Percentiles rank a stretch among this genome's conserved stretches.
Evolutionary conservation across 2,113 vertebrate species (phyloP).

Genomic region (Cygnus atratus): DNA sequence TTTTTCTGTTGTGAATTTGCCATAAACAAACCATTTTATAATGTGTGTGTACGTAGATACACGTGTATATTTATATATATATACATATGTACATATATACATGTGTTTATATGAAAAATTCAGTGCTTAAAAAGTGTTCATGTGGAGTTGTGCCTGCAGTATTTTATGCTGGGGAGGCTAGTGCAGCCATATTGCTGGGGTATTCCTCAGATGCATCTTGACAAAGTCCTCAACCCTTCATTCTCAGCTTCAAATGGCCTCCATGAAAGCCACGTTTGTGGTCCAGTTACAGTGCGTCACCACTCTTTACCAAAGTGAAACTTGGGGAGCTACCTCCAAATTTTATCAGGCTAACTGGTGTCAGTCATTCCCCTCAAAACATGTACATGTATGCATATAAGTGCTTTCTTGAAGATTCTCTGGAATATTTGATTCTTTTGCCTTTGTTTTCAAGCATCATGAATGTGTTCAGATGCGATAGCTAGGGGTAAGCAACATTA

Average conservation of each 20-base stretch:
- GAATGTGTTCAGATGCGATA: neutral
- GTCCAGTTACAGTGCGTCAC: neutral
- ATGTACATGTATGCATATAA: accelerated
- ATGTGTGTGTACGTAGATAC: neutral
- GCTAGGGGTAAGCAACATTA: neutral
- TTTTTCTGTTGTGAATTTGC: neutral
- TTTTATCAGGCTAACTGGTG: neutral
- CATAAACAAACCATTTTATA: neutral
- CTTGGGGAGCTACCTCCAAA: neutral
- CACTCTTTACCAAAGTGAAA: neutral
- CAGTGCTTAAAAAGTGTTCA: neutral
- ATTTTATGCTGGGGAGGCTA: neutral
- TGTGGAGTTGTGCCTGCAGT: neutral
- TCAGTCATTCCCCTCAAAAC: neutral
- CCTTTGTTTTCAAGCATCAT: neutral
- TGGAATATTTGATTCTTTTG: neutral
- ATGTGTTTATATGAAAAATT: neutral
- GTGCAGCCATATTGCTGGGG: neutral
- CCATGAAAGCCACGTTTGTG: neutral
- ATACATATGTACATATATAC: neutral
- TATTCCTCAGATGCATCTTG: neutral
- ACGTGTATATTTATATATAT: neutral
- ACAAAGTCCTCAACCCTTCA: neutral
- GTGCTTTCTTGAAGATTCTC: neutral
- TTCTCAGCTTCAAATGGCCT: neutral